phyloP scores from a whole-genome alignment of 2,113 vertebrate genomes.

The Poeciliopsis prolifica region DNA sequence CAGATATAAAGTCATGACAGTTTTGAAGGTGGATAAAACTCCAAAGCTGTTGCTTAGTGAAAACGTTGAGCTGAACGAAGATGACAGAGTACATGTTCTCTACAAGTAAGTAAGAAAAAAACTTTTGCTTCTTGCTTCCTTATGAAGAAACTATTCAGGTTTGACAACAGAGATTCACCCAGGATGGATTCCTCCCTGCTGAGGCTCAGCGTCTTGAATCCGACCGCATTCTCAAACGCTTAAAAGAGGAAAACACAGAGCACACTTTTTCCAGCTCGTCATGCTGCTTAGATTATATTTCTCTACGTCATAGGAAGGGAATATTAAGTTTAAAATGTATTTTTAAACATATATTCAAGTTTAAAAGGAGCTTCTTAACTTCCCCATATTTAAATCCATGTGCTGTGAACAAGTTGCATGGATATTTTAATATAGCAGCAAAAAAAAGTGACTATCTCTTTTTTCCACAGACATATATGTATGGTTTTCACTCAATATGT shows the following conservation, averaged over 20 bases:
- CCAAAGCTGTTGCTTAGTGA: not conserved
- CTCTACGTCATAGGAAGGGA: not conserved
- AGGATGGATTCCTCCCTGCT: slow-evolving; percentile 38
- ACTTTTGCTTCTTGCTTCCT: slow-evolving; percentile 50
- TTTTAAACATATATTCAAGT: too few relatives aligned
- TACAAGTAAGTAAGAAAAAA: not conserved
- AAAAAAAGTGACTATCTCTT: not conserved
- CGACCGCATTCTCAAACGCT: not conserved
- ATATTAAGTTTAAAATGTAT: not conserved
- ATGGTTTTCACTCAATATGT: not conserved
- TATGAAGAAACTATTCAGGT: slow-evolving; percentile 56
- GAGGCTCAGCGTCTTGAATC: slow-evolving; percentile 5
- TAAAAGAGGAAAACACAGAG: not conserved
- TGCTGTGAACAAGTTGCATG: too few relatives aligned
- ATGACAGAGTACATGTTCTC: slow-evolving; percentile 4
- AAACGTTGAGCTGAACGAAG: not conserved
- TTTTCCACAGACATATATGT: not conserved
- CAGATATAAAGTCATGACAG: not conserved
- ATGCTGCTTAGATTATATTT: not conserved
- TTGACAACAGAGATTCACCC: slow-evolving; percentile 35
- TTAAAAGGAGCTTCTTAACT: not conserved
- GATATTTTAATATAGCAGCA: too few relatives aligned
- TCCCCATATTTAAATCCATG: not conserved
- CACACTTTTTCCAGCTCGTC: not conserved
- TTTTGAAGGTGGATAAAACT: slow-evolving; percentile 1